These are phyloP conservation scores for Corythornis vintsioides DNA, from an alignment of 2,113 vertebrate genomes.

Conservation along the genomic window DNA sequence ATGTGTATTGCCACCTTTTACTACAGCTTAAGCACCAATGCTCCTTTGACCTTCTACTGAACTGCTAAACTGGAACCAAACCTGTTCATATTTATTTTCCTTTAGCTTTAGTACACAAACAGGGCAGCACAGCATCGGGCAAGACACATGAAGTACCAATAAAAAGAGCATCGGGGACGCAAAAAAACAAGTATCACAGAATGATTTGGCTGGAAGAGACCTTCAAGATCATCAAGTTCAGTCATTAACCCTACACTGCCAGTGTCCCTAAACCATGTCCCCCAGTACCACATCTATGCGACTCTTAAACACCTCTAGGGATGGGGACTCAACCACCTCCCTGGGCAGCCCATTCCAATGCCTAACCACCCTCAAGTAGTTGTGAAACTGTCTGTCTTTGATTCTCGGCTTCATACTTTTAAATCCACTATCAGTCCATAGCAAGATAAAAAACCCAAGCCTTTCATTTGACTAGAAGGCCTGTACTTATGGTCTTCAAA, in stretches of 20 bases:
- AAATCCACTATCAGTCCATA: background rate
- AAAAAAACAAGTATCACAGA: background rate
- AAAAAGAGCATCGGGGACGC: background rate
- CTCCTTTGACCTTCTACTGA: background rate
- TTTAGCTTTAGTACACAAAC: background rate
- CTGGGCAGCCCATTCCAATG: no score
- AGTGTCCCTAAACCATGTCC: no score
- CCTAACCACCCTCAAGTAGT: background rate
- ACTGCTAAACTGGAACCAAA: background rate
- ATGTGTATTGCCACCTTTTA: background rate
- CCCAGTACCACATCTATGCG: no score
- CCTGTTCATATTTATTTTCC: background rate
- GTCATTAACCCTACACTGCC: no score
- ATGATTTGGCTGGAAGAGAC: no score
- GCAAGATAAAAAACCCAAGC: background rate
- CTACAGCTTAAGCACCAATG: background rate
- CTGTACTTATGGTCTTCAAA: background rate
- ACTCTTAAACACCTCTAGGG: no score
- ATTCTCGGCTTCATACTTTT: background rate
- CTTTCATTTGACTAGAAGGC: background rate
- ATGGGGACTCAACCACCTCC: no score
- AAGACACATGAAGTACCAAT: background rate
- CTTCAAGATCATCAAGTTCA: no score
- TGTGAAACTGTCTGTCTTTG: background rate
- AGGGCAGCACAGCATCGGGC: background rate